phyloP scores from a whole-genome alignment of 1,140 invertebrate species.

The Centruroides sculpturatus region DNA sequence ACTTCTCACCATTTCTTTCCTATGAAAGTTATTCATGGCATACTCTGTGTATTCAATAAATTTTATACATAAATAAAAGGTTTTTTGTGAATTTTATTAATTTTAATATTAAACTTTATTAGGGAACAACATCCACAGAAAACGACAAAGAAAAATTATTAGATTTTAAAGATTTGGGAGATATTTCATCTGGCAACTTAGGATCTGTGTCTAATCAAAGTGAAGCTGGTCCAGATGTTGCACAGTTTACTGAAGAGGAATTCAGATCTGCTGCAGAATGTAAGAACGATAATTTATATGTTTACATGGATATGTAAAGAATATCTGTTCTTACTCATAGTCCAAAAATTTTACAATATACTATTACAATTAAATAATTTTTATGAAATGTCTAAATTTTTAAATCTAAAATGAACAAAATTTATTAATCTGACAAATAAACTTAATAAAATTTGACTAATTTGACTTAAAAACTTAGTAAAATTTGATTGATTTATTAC shows the following conservation, averaged over 20 bases:
- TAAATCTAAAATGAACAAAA: no score
- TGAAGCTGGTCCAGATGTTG: slow-evolving; percentile 27
- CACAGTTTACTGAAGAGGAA: slow-evolving; percentile 16
- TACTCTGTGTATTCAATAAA: no score
- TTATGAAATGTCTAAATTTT: no score
- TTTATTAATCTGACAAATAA: no score
- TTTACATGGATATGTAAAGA: background rate
- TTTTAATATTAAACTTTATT: background rate
- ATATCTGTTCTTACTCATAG: background rate
- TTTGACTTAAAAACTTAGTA: no score
- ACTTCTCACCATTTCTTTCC: no score
- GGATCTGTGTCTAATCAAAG: slow-evolving; percentile 19
- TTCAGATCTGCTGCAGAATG: slow-evolving; percentile 12
- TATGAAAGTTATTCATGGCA: no score
- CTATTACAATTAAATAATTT: no score
- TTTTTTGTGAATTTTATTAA: background rate
- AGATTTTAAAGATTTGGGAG: slow-evolving; percentile 2
- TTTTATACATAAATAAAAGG: background rate
- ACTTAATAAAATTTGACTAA: no score
- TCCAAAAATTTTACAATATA: no score
- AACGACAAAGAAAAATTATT: slow-evolving; percentile 1
- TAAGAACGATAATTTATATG: background rate
- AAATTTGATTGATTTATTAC: no score
- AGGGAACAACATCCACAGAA: background rate
- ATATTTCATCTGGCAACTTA: background rate